Evolutionary conservation across 2,888 invertebrate species (phyloP), one percentile per base, ranked within the genome.

Genomic region (Buathra laborator): DNA sequence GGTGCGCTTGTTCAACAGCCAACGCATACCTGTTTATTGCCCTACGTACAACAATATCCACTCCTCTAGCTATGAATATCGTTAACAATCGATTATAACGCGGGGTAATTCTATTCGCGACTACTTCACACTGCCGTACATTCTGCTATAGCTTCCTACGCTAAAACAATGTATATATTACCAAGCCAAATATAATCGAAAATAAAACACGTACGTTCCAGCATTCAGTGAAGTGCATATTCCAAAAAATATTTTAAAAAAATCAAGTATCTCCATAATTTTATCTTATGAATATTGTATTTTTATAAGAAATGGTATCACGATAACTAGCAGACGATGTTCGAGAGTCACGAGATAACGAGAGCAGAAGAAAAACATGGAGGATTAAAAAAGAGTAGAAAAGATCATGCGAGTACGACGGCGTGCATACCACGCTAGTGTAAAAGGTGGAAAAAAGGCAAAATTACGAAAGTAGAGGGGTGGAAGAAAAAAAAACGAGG

Each of bases 81-180:
- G 70, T 81, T 68, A 56, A 62, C 76, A 80, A 84, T 80, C 56
- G 77, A 87, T 85, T 78, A 84, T 29, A 46, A 66, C 72, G 72
- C 53, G 59, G 56, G 56, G 48, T 32, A 64, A 48, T 48, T 66
- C 48, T n/a, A 37, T 24, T 43, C 46, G 74, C n/a, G 19, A 64
- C 12, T 32, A 9, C 37, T 10, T 0, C 9, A 16, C 2, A 19
- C 16, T 10, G 24, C 19, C 56, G 14, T 24, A 56, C 10, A 56
- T 56, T 24, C 19, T 10, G 4, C 4, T 12, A 2, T 24, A 24
- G 24, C 37, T 9, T 37, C 37, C 37, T 37, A 7, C 37, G 6
- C 37, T 37, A 37, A 37, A 37, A 37, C 37, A 37, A 37, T 37
- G 37, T 37, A 9, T 66, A 32, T 66, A n/a, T 43, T 43, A 43